Percentiles rank a stretch among this genome's conserved stretches.
Evolutionary conservation across 1,140 invertebrate species (phyloP).

Genomic region (Cardiocondyla obscurior): DNA sequence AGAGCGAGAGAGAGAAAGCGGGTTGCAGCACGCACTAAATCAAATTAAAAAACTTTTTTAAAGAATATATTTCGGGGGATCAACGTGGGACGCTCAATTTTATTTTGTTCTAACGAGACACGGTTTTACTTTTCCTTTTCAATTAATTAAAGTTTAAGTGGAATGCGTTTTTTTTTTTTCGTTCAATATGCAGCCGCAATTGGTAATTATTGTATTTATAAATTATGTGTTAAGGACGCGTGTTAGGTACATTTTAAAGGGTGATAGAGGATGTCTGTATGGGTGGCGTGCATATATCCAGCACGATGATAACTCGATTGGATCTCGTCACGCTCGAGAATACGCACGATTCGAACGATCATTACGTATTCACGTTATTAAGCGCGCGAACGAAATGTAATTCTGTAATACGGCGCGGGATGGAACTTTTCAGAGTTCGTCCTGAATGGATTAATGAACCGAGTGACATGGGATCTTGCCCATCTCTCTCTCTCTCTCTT

Average conservation of each 20-base stretch:
- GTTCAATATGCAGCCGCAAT: background rate
- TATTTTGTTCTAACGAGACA: no score
- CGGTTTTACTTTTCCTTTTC: no score
- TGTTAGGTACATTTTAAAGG: background rate
- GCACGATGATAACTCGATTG: constrained; percentile 65
- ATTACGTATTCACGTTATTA: constrained; percentile 68
- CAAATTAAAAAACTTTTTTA: no score
- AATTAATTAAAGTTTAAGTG: no score
- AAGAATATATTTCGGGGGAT: no score
- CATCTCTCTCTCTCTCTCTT: background rate
- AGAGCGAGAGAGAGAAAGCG: no score
- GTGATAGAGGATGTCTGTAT: background rate
- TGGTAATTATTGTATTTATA: background rate
- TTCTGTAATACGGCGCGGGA: constrained; percentile 62
- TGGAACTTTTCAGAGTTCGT: constrained; percentile 57
- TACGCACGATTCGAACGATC: constrained; percentile 33
- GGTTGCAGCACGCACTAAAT: background rate
- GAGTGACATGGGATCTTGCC: constrained; percentile 76
- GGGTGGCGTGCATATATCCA: background rate
- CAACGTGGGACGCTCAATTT: no score
- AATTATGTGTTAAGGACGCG: constrained; percentile 18
- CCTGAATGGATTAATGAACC: constrained; percentile 78
- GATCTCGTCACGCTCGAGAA: constrained; percentile 63
- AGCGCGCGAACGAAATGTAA: constrained; percentile 54
- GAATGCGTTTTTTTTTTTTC: no score